These are phyloP conservation scores for Gavia stellata DNA, from an alignment of 2,113 vertebrate species.

Conservation along the genomic window DNA sequence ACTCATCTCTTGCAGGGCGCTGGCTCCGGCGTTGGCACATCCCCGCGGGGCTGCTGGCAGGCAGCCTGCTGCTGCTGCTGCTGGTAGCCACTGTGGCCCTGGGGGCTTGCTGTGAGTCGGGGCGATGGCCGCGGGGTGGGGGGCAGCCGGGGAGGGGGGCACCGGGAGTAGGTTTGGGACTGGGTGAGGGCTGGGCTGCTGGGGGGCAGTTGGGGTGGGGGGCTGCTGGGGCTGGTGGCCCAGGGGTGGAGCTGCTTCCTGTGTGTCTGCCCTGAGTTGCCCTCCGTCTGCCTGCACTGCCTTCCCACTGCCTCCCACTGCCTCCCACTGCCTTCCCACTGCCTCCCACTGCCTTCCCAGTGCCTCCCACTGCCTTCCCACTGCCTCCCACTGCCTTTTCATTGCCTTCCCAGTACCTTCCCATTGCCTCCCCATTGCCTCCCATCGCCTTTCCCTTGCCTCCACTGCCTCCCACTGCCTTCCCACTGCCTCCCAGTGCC, in stretches of 20 bases:
- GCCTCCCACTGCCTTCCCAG: too few species aligned
- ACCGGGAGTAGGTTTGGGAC: too few species aligned
- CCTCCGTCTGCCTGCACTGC: not conserved
- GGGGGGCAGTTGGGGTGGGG: not conserved
- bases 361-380: not conserved
- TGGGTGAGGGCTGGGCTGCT: too few species aligned
- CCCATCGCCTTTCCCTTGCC: too few species aligned
- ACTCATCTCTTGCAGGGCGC: not conserved
- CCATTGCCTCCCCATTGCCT: too few species aligned
- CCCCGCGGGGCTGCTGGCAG: not conserved
- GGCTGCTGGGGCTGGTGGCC: too few species aligned
- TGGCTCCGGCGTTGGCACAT: not conserved
- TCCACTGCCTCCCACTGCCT: not conserved
- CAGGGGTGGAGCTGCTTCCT: not conserved
- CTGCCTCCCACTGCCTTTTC: too few species aligned
- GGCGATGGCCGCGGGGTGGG: rapidly evolving
- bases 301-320: not conserved
- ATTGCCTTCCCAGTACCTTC: too few species aligned
- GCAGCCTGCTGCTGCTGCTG: not conserved
- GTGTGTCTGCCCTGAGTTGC: not conserved
- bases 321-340: too few species aligned
- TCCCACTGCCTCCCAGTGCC: not conserved
- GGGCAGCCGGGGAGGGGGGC: not conserved
- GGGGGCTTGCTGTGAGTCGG: not conserved
- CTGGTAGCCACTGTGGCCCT: not conserved